Evolutionary conservation across 35 echinoderm and acorn worm species (phyloP).

Genomic region (Eucidaris tribuloides): DNA sequence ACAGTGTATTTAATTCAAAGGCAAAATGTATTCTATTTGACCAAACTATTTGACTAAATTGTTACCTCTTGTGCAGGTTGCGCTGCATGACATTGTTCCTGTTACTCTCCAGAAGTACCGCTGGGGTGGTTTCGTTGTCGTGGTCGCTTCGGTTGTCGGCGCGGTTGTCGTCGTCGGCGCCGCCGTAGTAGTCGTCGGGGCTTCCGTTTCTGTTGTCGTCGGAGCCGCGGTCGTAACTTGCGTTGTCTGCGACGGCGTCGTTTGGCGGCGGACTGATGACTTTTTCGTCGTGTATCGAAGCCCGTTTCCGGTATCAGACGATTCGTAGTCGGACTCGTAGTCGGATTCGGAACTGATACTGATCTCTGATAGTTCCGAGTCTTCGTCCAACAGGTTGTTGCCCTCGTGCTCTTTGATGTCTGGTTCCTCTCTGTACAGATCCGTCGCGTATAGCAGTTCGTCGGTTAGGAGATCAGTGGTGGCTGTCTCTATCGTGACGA

Average conservation of each 20-base stretch:
- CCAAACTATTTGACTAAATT: too few relatives aligned
- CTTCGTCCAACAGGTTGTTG: neutral
- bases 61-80: conserved; percentile 49
- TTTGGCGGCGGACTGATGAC: neutral
- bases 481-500: neutral
- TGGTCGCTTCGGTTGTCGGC: neutral
- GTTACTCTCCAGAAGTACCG: conserved; percentile 25
- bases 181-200: neutral
- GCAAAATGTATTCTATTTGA: too few relatives aligned
- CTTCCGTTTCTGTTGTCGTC: neutral
- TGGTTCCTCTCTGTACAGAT: neutral
- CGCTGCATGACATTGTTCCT: conserved; percentile 32
- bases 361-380: neutral
- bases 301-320: neutral
- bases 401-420: neutral
- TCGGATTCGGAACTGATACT: neutral
- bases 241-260: neutral
- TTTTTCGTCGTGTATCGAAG: neutral
- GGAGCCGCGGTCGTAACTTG: neutral
- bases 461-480: neutral
- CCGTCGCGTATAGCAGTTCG: neutral
- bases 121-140: neutral
- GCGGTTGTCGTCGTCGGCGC: neutral
- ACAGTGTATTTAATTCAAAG: too few relatives aligned
- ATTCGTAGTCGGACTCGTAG: neutral